Percentiles rank a stretch among this genome's conserved stretches.
These are phyloP conservation scores for Muscicapa adusta DNA, from an alignment of 2,113 vertebrate genomes.

Conservation along the genomic window DNA sequence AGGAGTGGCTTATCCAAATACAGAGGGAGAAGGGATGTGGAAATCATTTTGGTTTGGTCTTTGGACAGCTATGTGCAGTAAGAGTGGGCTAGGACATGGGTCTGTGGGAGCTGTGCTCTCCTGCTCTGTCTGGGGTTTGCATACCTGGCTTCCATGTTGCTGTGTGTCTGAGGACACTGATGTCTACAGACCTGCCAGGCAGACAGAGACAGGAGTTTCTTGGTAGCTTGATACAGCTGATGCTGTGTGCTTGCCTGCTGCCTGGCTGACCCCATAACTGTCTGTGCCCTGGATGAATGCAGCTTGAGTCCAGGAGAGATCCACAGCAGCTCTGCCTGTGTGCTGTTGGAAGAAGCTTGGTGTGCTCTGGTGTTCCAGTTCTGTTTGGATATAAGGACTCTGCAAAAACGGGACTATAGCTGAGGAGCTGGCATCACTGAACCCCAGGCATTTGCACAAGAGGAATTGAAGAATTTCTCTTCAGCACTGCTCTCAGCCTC, in stretches of 20 bases:
- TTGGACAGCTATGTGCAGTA: background rate
- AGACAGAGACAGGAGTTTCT: background rate
- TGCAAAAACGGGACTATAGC: background rate
- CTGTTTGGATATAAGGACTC: background rate
- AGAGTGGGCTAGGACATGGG: background rate
- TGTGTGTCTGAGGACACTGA: background rate
- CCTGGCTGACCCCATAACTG: background rate
- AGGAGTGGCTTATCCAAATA: background rate
- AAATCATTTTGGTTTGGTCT: background rate
- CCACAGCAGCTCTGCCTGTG: background rate
- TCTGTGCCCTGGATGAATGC: background rate
- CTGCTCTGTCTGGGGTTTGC: background rate
- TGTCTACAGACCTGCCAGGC: background rate
- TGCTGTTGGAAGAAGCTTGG: background rate
- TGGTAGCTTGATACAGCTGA: background rate
- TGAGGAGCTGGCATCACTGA: background rate
- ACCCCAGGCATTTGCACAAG: background rate
- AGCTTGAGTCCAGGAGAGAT: background rate
- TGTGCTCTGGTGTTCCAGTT: background rate
- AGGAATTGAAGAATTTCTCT: background rate
- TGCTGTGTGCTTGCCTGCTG: rapidly evolving
- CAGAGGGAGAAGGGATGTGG: background rate
- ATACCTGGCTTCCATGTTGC: background rate
- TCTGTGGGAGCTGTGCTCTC: background rate
- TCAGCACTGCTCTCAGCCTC: background rate